A percentile compares a stretch with the other conserved stretches of the same genome.
Evolutionary conservation across 2,797 vertebrate genomes (phyloP).

Genomic region (Ispidina picta): DNA sequence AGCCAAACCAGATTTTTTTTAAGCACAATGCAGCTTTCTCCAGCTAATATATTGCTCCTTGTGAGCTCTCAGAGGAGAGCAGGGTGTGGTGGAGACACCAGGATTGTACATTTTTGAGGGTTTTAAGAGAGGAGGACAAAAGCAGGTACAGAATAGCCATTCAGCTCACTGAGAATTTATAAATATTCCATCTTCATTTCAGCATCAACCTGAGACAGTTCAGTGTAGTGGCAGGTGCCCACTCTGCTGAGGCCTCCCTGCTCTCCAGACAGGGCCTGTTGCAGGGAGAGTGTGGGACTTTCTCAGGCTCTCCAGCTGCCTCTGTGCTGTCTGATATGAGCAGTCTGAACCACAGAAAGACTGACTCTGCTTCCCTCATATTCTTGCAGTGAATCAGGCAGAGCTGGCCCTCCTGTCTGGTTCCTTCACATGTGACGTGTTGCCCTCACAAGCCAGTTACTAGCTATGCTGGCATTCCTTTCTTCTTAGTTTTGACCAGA

Average conservation of each 20-base stretch:
- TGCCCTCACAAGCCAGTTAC: not conserved
- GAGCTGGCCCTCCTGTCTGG: not conserved
- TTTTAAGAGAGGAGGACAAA: not conserved
- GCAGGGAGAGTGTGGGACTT: conserved; percentile 49
- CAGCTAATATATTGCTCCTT: not conserved
- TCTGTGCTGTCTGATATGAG: conserved; percentile 28
- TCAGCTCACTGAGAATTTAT: not conserved
- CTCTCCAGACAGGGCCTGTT: conserved; percentile 19
- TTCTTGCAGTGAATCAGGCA: conserved; percentile 65
- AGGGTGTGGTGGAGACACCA: not conserved
- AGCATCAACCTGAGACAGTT: not conserved
- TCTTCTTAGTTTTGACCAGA: not conserved
- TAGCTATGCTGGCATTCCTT: not conserved
- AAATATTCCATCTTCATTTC: not conserved
- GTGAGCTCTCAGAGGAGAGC: not conserved
- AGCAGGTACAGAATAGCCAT: not conserved
- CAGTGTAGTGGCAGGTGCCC: not conserved
- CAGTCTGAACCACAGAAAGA: conserved; percentile 67
- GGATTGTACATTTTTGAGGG: not conserved
- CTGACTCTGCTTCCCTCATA: conserved; percentile 62
- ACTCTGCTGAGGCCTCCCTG: not conserved
- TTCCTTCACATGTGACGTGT: not conserved
- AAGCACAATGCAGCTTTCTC: not conserved
- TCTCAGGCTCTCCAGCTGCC: conserved; percentile 65
- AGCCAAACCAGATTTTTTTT: not conserved